These are phyloP conservation scores for Archocentrus centrarchus DNA, from an alignment of 2,113 vertebrate genomes.

Conservation along the genomic window DNA sequence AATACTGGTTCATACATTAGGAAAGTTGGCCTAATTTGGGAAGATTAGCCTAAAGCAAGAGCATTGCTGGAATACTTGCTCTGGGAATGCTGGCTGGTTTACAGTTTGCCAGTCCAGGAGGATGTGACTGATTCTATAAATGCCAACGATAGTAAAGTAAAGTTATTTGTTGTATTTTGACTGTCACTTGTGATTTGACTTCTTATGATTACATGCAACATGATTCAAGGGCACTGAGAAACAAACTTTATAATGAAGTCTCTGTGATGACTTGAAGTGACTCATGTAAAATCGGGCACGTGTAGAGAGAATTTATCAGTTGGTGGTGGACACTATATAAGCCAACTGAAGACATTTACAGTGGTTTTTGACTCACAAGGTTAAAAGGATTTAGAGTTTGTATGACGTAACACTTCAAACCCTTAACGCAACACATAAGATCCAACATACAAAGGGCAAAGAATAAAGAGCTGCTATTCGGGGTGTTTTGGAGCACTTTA, in stretches of 20 bases:
- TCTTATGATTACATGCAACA: not conserved
- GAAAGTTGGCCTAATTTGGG: constrained; percentile 96
- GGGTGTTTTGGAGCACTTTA: constrained; percentile 2
- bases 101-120: constrained; percentile 79
- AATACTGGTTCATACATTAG: constrained; percentile 80
- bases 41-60: constrained; percentile 86
- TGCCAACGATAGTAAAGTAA: constrained; percentile 63
- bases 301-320: constrained; percentile 8
- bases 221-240: constrained; percentile 21
- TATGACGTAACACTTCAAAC: constrained; percentile 25
- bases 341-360: not conserved
- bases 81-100: constrained; percentile 78
- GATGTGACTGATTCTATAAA: constrained; percentile 74
- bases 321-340: not conserved
- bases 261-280: not conserved
- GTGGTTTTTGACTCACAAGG: not conserved
- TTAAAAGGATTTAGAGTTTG: constrained; percentile 18
- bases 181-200: constrained; percentile 33
- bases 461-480: constrained; percentile 14
- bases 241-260: constrained; percentile 1
- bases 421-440: constrained; percentile 24
- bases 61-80: constrained; percentile 89
- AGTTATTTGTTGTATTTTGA: constrained; percentile 40
- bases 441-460: constrained; percentile 6
- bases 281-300: not conserved